Percentiles rank a stretch among this genome's conserved stretches.
phyloP scores from a whole-genome alignment of 2,797 vertebrate genomes.

The Pangasius sanitwongsei region DNA sequence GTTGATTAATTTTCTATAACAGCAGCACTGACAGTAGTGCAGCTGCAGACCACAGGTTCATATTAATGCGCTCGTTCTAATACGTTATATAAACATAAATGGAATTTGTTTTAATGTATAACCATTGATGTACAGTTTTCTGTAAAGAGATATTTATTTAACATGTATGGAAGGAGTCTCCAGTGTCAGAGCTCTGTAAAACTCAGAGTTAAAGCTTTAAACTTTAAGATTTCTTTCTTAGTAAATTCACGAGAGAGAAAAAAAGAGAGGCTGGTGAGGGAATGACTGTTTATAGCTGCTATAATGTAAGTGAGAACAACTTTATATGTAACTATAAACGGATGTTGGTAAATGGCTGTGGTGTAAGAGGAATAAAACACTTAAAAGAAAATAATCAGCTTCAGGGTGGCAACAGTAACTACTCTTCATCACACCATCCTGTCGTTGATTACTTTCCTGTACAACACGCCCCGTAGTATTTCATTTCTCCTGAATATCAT shows the following conservation, averaged over 20 bases:
- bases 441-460: background rate
- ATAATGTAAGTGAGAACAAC: background rate
- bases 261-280: background rate
- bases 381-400: too few relatives aligned
- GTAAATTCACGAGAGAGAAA: background rate
- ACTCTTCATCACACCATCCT: background rate
- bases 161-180: background rate
- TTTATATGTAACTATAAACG: background rate
- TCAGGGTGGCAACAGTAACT: too few relatives aligned
- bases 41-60: background rate
- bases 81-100: background rate
- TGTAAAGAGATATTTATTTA: too few relatives aligned
- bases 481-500: background rate
- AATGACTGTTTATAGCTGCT: background rate
- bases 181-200: background rate
- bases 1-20: background rate
- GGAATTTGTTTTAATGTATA: too few relatives aligned
- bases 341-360: background rate
- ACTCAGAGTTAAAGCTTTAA: background rate
- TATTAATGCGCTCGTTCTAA: background rate
- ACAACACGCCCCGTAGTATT: background rate
- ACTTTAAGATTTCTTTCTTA: background rate
- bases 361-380: background rate
- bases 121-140: too few relatives aligned
- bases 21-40: background rate